Evolutionary conservation across 2,797 vertebrate genomes (phyloP), one percentile per base, ranked within the genome.

Genomic region (Sparidentex hasta): DNA sequence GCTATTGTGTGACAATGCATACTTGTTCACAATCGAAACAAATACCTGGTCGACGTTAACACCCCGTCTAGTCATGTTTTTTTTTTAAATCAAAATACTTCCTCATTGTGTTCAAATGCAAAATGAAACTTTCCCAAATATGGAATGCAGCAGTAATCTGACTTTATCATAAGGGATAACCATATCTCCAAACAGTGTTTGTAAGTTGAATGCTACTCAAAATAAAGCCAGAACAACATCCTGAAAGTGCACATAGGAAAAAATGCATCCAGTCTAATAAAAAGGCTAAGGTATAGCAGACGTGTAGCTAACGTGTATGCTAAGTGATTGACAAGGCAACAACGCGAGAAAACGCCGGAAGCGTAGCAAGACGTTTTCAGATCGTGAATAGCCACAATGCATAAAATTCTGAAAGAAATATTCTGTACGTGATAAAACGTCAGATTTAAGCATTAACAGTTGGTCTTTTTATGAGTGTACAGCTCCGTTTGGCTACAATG

Each of bases 401-500:
- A 44, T 16, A 14, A 8, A 66, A 21, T 25, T 8, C 20, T 20
- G 1, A 33, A 8, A 33, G 5, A 7, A 54, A 20, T 7, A 4
- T 2, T 20, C 0, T 47, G 4, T 5, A 54, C 7, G 3, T 17
- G 8, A 58, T 16, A 44, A 56, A 57, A 71, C 11, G 13, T 9
- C 1, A 16, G 12, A 68, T 12, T 2, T 12, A 17, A 46, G 23
- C 20, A 11, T 54, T 25, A 56, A 88, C 33, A 8, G 80, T 84
- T 5, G 17, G 25, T 56, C 11, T 55, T 52, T 41, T 29, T 2
- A 23, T 8, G 8, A 54, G 67, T 56, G 56, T 25, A 12, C 25
- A 21, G 75, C 14, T 4, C 43, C 46, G 75, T 55, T 43, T 44
- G 46, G 66, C 86, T 69, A 52, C 65, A 33, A 29, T 21, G 74